Base-by-base conservation (phyloP, 2,888 invertebrate species). In the Cerastis leucographa region DNA sequence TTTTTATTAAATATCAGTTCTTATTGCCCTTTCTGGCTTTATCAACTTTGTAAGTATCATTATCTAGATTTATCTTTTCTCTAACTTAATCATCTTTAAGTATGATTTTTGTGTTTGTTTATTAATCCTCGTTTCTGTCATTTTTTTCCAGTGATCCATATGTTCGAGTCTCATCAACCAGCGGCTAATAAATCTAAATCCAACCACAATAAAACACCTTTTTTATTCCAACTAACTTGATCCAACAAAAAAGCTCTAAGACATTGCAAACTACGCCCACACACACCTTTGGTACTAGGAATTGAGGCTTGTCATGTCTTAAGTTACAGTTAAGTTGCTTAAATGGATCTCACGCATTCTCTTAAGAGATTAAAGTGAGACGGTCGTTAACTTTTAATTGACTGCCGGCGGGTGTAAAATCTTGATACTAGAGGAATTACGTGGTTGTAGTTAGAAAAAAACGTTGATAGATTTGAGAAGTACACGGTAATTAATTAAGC, bases 301-400 rank as follows among this genome's bases (percentile, higher is more conserved):
- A 80, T 77, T 81, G 81, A 73, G 61, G 72, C 71, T 69, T 11
- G 56, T 49, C 81, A 74, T 71, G 68, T 74, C 71, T 79, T 59
- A 56, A 71, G 51, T 66, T 75, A 85, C 85, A 66, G 76, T 78
- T 85, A 84, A 62, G 70, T 78, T 71, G 1, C 81, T 71, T 80
- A 87, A 22, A 76, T 71, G 83, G 88, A 44, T 70, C 61, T 77
- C 80, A 73, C 72, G 67, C 42, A 51, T 49, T 74, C 66, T 73
- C 74, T 49, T 29, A 69, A 4, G 35, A 70, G 72, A 83, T 81
- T 73, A 62, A 76, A 74, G 29, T 49, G 69, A 72, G 64, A 68
- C 25, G 54, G 49, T 83, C 76, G 68, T 83, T 76, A 84, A 86
- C 11, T 84, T 81, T 80, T 84, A 80, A 88, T 88, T 76, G 67